Evolutionary conservation across 2,888 invertebrate species (phyloP).

Genomic region (Drosophila nigricruria): DNA sequence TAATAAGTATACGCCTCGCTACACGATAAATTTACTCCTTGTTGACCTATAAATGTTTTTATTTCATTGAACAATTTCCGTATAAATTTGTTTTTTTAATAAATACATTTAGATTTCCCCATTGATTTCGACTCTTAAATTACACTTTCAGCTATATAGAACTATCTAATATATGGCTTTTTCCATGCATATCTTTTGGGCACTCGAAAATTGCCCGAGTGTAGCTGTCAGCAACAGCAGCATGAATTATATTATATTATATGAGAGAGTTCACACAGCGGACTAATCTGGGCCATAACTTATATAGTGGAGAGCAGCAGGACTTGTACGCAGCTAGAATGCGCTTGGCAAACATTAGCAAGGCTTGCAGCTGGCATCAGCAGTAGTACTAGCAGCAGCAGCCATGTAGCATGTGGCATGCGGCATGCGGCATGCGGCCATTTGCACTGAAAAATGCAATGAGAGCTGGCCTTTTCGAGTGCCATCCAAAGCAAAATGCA

Average conservation of each 20-base stretch:
- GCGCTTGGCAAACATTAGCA: constrained; percentile 21
- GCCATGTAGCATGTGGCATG: constrained; percentile 16
- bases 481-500: constrained; percentile 21
- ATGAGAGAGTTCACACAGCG: constrained; percentile 19
- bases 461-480: constrained; percentile 33
- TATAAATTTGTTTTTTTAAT: background rate
- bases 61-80: background rate
- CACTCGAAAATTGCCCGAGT: constrained; percentile 11
- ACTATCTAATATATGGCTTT: constrained; percentile 11
- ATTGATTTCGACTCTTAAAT: constrained; percentile 1
- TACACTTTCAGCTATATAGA: background rate
- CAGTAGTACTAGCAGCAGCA: background rate
- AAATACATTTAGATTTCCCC: background rate
- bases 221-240: constrained; percentile 27
- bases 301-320: constrained; percentile 21
- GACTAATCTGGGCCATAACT: constrained; percentile 41
- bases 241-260: constrained; percentile 27
- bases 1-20: no score
- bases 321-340: constrained; percentile 16
- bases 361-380: constrained; percentile 11
- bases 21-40: background rate
- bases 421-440: constrained; percentile 25
- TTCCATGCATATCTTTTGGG: constrained; percentile 22
- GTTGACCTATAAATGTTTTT: background rate
- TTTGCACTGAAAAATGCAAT: constrained; percentile 25